These are phyloP conservation scores for Polietes domitor DNA, from an alignment of 2,888 invertebrate genomes.

Conservation along the genomic window DNA sequence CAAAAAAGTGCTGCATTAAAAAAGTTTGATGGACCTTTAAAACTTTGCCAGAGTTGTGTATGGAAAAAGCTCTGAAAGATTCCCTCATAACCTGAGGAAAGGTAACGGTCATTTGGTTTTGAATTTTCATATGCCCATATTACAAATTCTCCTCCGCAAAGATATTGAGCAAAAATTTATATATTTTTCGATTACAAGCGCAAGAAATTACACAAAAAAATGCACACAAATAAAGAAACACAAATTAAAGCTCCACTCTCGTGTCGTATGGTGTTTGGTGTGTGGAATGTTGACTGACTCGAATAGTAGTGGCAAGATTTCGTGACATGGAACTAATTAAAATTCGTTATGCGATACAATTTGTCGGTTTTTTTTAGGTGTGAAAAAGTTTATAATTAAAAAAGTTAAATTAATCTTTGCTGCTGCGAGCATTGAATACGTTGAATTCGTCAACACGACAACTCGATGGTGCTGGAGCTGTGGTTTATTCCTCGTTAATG, in stretches of 20 bases:
- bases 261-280: no score
- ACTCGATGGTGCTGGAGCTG: neutral
- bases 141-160: no score
- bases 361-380: constrained; percentile 10
- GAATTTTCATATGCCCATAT: no score
- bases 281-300: neutral
- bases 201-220: neutral
- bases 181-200: neutral
- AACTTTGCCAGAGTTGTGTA: no score
- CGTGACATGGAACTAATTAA: constrained; percentile 39
- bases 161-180: neutral
- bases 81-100: no score
- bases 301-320: neutral
- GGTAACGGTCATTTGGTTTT: no score
- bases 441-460: constrained; percentile 38
- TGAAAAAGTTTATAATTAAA: constrained; percentile 65
- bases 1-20: no score
- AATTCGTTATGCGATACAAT: constrained; percentile 37
- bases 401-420: constrained; percentile 63
- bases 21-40: no score
- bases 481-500: constrained; percentile 7
- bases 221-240: neutral
- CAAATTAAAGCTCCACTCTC: neutral
- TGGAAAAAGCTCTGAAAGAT: no score
- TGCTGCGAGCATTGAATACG: constrained; percentile 30